Base-by-base conservation (phyloP, 2,113 vertebrate species). In the Eulacestoma nigropectus region DNA sequence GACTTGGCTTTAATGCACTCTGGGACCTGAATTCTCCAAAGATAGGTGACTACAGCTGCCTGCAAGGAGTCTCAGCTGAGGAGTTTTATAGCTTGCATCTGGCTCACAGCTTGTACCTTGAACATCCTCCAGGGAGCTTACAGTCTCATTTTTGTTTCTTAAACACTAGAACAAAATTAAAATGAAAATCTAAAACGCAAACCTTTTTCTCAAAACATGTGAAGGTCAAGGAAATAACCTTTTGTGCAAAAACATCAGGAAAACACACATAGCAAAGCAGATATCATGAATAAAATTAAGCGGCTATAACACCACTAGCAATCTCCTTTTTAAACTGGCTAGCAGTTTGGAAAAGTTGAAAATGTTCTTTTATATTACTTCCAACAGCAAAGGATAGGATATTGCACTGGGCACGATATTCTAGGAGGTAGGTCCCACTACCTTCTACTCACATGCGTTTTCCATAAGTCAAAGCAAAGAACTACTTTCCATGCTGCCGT, bases 41-140 rank as follows among this genome's bases (percentile, higher is more conserved):
- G n/a, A 6, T 44, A 67, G 87, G 85, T 90, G 44, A 75, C 44
- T 80, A 69, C 75, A 93, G 85, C 88, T 94, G 92, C 73, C 59
- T 85, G 12, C 47, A 65, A 79, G 15, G 33, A 85, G 19, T 62
- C 67, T 55, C 52, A 77, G 0, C n/a, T 46, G 44, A 16, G 23
- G 55, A 72, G n/a, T 78, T 94, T 96, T 92, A 92, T 41, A 89
- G 68, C 49, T 65, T 78, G 52, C 88, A 93, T 89, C 90, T 94
- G 95, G 88, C 82, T 84, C 76, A 53, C 52, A 94, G 79, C 52
- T 91, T 33, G 3, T 88, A 90, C 92, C 73, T 94, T 89, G 65
- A 90, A n/a, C 6, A 44, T 75, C 37, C 93, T 79, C 83, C 44
- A 74, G 83, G 79, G 88, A 90, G 33, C 8, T 1, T 5, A 74